Conservation (phyloP, 2,888 invertebrate species). For the Temnothorax ravouxi region DNA sequence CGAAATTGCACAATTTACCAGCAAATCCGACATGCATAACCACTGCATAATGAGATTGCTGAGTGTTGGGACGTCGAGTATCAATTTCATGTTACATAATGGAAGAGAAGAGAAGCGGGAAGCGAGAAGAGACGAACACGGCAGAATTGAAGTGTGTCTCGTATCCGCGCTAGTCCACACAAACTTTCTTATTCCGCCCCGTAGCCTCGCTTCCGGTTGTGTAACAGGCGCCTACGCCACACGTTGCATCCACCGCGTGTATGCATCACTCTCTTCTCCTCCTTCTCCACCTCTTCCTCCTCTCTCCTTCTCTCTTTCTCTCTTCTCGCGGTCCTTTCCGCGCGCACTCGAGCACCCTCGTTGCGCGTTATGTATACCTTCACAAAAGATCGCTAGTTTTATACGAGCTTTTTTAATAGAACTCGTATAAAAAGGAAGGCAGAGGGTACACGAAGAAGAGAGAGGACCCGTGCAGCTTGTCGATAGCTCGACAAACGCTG, state of each 20-base stretch:
- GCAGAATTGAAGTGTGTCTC: slow-evolving; percentile 60
- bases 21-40: slow-evolving; percentile 54
- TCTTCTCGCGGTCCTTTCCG: slow-evolving; percentile 20
- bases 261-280: slow-evolving; percentile 32
- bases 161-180: slow-evolving; percentile 44
- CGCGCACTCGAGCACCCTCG: slow-evolving; percentile 46
- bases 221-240: slow-evolving; percentile 65
- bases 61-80: slow-evolving; percentile 66
- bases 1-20: slow-evolving; percentile 65
- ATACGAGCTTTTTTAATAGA: slow-evolving; percentile 73
- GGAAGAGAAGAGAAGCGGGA: slow-evolving; percentile 28
- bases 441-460: slow-evolving; percentile 8
- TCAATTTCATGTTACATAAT: slow-evolving; percentile 73
- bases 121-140: slow-evolving; percentile 40
- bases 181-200: slow-evolving; percentile 69
- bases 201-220: slow-evolving; percentile 74
- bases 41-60: slow-evolving; percentile 38
- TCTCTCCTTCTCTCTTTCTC: slow-evolving; percentile 26
- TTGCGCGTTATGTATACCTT: slow-evolving; percentile 44
- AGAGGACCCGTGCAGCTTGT: slow-evolving; percentile 77
- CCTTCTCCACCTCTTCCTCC: slow-evolving; percentile 18
- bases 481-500: slow-evolving; percentile 71
- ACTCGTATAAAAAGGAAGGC: slow-evolving; percentile 32
- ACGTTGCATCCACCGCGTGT: slow-evolving; percentile 62
- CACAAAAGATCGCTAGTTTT: slow-evolving; percentile 73